Percentiles rank a stretch among this genome's conserved stretches.
phyloP scores from a whole-genome alignment of 2,797 vertebrate species.

The Coreius guichenoti region DNA sequence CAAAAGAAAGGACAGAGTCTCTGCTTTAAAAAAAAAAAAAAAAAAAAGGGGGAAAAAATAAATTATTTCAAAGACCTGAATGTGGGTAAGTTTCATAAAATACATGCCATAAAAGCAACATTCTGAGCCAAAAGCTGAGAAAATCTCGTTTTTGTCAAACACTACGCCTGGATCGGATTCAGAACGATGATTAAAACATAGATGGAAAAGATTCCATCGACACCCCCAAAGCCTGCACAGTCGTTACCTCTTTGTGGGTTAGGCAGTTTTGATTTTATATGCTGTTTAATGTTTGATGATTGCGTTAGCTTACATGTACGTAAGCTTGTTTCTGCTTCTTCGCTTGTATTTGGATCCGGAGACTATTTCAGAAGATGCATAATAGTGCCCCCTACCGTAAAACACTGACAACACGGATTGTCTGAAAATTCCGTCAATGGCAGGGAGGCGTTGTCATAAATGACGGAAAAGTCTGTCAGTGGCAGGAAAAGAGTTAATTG shows the following conservation, averaged over 20 bases:
- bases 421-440: too few species aligned
- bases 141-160: neutral
- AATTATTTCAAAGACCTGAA: too few species aligned
- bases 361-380: neutral
- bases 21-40: neutral
- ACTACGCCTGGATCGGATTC: neutral
- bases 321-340: neutral
- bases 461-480: neutral
- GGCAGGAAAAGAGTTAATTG: neutral
- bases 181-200: neutral
- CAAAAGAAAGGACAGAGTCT: neutral
- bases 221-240: neutral
- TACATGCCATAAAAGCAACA: too few species aligned
- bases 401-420: neutral
- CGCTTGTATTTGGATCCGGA: neutral
- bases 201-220: neutral
- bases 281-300: neutral
- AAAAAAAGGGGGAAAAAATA: too few species aligned
- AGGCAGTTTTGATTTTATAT: neutral
- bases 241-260: neutral
- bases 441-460: neutral
- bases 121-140: neutral
- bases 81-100: neutral
- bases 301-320: neutral
- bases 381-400: neutral